Percentiles rank a stretch among this genome's conserved stretches.
These are phyloP conservation scores for Pelecanus crispus DNA, from an alignment of 2,113 vertebrate genomes.

Conservation along the genomic window DNA sequence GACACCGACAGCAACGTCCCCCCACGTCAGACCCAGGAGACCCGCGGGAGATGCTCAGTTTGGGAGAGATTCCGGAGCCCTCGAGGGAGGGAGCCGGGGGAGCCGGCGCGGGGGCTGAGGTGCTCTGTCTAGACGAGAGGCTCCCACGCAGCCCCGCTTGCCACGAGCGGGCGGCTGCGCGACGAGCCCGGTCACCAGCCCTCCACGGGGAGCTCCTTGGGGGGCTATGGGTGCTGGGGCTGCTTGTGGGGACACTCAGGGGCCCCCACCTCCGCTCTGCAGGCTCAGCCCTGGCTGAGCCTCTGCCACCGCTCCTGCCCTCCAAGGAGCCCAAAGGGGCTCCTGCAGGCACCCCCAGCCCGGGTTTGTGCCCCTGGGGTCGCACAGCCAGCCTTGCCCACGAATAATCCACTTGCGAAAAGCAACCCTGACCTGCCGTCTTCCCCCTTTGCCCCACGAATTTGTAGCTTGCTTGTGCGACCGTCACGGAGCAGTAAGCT, in stretches of 20 bases:
- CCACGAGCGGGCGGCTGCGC: background rate
- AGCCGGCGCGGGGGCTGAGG: accelerated
- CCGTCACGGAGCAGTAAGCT: accelerated
- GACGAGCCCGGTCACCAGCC: accelerated
- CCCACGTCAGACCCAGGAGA: background rate
- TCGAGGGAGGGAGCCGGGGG: background rate
- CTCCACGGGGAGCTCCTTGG: background rate
- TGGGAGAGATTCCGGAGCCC: background rate
- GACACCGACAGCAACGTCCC: background rate
- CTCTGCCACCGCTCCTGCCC: background rate
- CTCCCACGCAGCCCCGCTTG: background rate
- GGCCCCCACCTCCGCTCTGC: background rate
- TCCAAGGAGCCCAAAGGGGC: background rate
- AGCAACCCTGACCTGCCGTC: background rate
- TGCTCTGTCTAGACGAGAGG: background rate
- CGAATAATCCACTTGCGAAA: accelerated
- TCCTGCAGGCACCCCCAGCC: background rate
- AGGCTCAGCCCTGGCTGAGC: background rate
- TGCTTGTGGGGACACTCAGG: background rate
- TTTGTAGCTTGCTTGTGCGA: background rate
- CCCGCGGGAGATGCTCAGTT: accelerated
- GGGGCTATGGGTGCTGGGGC: background rate
- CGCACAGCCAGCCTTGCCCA: background rate
- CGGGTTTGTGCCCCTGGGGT: background rate
- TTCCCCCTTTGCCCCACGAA: background rate